Conservation (phyloP, 1,140 invertebrate species). For the Melipona quadrifasciata region DNA sequence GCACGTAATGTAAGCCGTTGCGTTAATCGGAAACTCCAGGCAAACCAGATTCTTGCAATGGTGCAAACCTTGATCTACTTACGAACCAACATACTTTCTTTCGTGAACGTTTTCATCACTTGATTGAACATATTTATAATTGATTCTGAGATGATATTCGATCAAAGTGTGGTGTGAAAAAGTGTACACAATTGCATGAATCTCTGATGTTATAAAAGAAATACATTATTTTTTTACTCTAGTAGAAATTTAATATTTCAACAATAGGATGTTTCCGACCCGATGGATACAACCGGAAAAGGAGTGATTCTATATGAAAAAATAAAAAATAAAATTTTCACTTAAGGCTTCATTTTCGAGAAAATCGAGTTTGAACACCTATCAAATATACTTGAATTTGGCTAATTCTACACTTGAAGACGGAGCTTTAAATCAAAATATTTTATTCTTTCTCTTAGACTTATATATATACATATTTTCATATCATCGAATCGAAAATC, state of each 20-base stretch:
- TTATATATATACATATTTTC: too few relatives aligned
- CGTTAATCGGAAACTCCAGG: slow-evolving; percentile 62
- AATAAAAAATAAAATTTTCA: too few relatives aligned
- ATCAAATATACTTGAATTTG: too few relatives aligned
- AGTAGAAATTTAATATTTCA: neutral
- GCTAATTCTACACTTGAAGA: too few relatives aligned
- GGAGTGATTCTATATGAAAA: too few relatives aligned
- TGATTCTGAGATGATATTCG: neutral
- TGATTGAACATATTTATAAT: slow-evolving; percentile 10
- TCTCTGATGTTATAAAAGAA: neutral
- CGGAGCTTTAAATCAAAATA: too few relatives aligned
- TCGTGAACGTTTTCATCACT: slow-evolving; percentile 3
- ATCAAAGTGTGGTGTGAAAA: neutral
- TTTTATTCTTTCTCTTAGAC: too few relatives aligned
- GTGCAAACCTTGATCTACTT: slow-evolving; percentile 76
- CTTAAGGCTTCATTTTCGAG: too few relatives aligned
- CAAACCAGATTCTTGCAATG: slow-evolving; percentile 70
- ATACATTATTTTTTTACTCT: neutral
- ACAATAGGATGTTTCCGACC: too few relatives aligned
- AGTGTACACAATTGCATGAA: neutral
- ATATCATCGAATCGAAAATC: too few relatives aligned
- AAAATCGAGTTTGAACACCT: too few relatives aligned
- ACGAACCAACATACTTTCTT: slow-evolving; percentile 53
- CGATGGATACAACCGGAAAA: too few relatives aligned
- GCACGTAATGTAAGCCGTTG: slow-evolving; percentile 63